Conservation (phyloP, 2,113 vertebrate genomes). For the Hemiscyllium ocellatum region DNA sequence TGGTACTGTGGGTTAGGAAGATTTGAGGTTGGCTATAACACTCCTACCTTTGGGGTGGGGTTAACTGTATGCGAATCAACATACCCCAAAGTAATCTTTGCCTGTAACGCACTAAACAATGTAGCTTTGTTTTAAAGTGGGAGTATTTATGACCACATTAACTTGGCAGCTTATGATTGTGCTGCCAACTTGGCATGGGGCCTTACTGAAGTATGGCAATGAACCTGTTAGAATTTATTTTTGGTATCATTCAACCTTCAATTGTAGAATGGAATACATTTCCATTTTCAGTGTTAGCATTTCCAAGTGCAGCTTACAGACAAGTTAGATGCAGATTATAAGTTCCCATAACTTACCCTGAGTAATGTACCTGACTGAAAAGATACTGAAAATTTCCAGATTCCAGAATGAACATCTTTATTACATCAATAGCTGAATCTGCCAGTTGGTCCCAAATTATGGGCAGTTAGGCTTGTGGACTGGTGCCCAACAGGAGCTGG, state of each 20-base stretch:
- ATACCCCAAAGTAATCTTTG: background rate
- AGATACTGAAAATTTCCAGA: background rate
- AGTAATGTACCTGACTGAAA: background rate
- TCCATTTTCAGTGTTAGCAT: background rate
- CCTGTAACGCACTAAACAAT: background rate
- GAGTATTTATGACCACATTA: conserved; percentile 37
- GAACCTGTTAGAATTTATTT: conserved; percentile 21
- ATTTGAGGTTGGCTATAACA: background rate
- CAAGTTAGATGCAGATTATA: conserved; percentile 50
- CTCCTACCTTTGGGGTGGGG: background rate
- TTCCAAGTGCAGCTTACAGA: conserved; percentile 48
- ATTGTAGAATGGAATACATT: background rate
- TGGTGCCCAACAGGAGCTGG: conserved; percentile 21
- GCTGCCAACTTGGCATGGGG: conserved; percentile 49
- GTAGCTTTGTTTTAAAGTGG: background rate
- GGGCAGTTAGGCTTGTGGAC: conserved; percentile 23
- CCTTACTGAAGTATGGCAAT: conserved; percentile 45
- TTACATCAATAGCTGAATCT: background rate
- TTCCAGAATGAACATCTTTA: background rate
- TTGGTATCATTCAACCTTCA: background rate
- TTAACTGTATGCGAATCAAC: background rate
- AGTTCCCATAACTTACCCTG: background rate
- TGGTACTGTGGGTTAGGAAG: background rate
- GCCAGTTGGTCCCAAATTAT: background rate
- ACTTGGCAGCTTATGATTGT: conserved; percentile 42